These are phyloP conservation scores for Virgularia gustaviana DNA, from an alignment of 92 coral and sea anemone species.

Conservation along the genomic window DNA sequence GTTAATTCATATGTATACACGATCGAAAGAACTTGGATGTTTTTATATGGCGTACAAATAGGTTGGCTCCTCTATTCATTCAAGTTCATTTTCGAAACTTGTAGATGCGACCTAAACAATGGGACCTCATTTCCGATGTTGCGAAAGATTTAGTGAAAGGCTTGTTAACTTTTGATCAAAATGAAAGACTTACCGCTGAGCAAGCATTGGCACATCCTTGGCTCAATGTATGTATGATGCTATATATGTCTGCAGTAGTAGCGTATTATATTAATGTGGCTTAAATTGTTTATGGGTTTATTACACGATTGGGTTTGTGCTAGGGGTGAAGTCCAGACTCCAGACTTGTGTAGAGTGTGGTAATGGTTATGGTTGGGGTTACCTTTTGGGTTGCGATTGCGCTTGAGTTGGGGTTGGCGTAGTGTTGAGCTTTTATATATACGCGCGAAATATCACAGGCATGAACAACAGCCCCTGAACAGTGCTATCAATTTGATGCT, in stretches of 20 bases:
- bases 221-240: constrained; percentile 61
- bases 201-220: constrained; percentile 89
- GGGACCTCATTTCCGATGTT: constrained; percentile 90
- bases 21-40: too few species aligned
- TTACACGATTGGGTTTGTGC: neutral
- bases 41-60: neutral
- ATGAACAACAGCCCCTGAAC: too few species aligned
- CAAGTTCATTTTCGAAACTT: neutral
- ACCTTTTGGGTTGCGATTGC: too few species aligned
- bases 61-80: neutral
- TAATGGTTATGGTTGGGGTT: too few species aligned
- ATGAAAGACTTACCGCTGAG: constrained; percentile 69
- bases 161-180: constrained; percentile 71
- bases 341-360: neutral
- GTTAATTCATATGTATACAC: too few species aligned
- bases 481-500: too few species aligned
- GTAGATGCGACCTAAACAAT: constrained; percentile 85
- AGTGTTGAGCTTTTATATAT: too few species aligned
- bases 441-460: too few species aligned
- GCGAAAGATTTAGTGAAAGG: constrained; percentile 74
- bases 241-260: neutral
- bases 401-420: too few species aligned
- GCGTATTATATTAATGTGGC: neutral
- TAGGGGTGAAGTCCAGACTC: neutral
- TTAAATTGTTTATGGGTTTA: neutral